Conservation (phyloP, 2,113 vertebrate species). For the Rutilus rutilus region DNA sequence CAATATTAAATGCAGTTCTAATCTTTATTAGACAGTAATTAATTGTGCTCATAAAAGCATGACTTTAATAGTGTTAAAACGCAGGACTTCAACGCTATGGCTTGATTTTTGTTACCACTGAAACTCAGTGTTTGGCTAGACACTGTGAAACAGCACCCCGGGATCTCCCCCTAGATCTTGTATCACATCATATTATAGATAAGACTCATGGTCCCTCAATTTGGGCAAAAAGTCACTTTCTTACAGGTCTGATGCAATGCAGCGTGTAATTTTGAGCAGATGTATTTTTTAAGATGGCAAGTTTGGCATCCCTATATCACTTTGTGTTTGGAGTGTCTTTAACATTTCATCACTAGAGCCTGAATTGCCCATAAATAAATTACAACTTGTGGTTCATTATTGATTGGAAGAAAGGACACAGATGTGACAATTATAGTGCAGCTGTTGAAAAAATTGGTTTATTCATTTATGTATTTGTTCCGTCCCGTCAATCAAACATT, state of each 20-base stretch:
- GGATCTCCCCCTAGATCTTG: neutral
- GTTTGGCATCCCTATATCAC: slow-evolving; percentile 47
- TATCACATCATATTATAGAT: slow-evolving; percentile 2
- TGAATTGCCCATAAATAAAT: slow-evolving; percentile 64
- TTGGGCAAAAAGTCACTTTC: slow-evolving; percentile 10
- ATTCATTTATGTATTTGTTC: slow-evolving; percentile 27
- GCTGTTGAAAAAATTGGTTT: slow-evolving; percentile 49
- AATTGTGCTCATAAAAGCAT: slow-evolving; percentile 47
- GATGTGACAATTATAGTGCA: slow-evolving; percentile 63
- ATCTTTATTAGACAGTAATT: slow-evolving; percentile 65
- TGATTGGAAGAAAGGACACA: slow-evolving; percentile 63
- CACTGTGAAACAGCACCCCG: neutral
- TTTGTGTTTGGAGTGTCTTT: slow-evolving; percentile 44
- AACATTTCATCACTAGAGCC: slow-evolving; percentile 51
- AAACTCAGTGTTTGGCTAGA: slow-evolving; percentile 9
- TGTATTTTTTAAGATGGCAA: slow-evolving; percentile 53
- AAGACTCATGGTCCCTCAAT: neutral
- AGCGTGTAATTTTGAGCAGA: slow-evolving; percentile 54
- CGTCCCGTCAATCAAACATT: slow-evolving; percentile 5
- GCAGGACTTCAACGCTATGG: neutral
- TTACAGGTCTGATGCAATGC: slow-evolving; percentile 9
- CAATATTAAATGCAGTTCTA: slow-evolving; percentile 58
- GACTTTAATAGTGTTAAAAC: slow-evolving; percentile 33
- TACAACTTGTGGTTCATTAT: slow-evolving; percentile 60
- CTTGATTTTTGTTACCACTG: slow-evolving; percentile 18